Percentiles rank a stretch among this genome's conserved stretches.
Conservation (phyloP, 2,888 invertebrate species). For the Ceriagrion tenellum region DNA sequence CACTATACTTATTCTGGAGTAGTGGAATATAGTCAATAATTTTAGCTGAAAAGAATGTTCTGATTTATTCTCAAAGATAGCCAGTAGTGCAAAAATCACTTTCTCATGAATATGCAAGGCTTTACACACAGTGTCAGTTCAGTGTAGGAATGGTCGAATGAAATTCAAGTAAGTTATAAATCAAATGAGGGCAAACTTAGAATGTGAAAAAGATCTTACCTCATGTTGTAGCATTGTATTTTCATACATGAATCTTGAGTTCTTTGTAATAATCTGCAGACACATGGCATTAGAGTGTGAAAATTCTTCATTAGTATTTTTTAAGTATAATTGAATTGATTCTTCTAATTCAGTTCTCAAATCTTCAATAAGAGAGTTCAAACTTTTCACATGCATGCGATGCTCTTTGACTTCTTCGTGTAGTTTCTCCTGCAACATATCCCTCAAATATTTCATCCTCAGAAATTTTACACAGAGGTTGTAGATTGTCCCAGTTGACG, state of each 20-base stretch:
- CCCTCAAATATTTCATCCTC: constrained; percentile 49
- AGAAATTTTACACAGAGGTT: constrained; percentile 50
- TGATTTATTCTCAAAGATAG: too few relatives aligned
- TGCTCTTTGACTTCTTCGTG: background rate
- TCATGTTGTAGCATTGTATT: constrained; percentile 11
- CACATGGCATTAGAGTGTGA: background rate
- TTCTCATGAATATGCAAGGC: too few relatives aligned
- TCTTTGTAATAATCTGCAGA: constrained; percentile 11
- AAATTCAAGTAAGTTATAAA: too few relatives aligned
- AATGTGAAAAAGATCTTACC: background rate
- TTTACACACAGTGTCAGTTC: too few relatives aligned
- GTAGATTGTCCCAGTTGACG: background rate
- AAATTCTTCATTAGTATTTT: background rate
- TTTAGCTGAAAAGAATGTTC: too few relatives aligned
- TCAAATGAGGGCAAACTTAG: too few relatives aligned
- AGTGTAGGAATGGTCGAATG: too few relatives aligned
- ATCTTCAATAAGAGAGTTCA: background rate
- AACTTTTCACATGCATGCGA: background rate
- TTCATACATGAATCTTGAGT: constrained; percentile 47
- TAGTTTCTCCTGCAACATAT: constrained; percentile 19
- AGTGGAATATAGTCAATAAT: too few relatives aligned
- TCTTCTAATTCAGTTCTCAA: background rate
- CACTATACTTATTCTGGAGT: too few relatives aligned
- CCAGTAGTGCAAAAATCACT: too few relatives aligned
- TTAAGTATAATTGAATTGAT: background rate